Evolutionary conservation across 2,797 vertebrate genomes (phyloP).

Genomic region (Parauchenoglanis ngamensis): DNA sequence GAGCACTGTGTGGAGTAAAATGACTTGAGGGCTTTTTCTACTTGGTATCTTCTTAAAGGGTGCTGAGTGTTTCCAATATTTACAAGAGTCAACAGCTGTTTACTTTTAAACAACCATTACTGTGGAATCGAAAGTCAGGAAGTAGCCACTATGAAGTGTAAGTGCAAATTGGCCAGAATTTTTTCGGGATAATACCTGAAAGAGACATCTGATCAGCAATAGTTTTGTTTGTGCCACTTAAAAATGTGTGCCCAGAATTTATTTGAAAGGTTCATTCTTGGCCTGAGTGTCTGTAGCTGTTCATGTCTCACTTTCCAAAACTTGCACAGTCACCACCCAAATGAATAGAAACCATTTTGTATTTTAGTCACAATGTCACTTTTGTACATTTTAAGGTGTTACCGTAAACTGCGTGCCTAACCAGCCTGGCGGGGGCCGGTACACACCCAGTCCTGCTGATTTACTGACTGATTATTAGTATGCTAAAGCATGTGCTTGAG

Average conservation of each 20-base stretch:
- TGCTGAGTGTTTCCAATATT: not conserved
- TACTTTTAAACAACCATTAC: not conserved
- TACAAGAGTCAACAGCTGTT: not conserved
- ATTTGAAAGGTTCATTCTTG: not conserved
- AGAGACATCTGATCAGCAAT: not conserved
- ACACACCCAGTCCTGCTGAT: slow-evolving; percentile 35
- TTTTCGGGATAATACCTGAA: not conserved
- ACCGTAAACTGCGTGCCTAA: slow-evolving; percentile 15
- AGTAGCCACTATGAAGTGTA: not conserved
- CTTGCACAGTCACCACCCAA: slow-evolving; percentile 13
- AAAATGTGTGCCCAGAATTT: not conserved
- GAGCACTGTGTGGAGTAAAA: slow-evolving; percentile 8
- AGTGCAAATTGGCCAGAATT: not conserved
- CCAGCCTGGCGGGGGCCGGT: slow-evolving; percentile 7
- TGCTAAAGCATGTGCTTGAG: slow-evolving; percentile 14
- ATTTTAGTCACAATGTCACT: slow-evolving; percentile 38
- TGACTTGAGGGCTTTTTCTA: not conserved
- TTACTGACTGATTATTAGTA: slow-evolving; percentile 50
- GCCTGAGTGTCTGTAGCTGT: not conserved
- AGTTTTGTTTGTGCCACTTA: not conserved
- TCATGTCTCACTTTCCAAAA: not conserved
- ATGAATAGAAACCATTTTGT: slow-evolving; percentile 34
- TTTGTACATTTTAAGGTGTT: slow-evolving; percentile 24
- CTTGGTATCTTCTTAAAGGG: not conserved
- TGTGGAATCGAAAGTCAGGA: not conserved